Conservation (phyloP, 2,113 vertebrate genomes). For the Hystrix brachyura region DNA sequence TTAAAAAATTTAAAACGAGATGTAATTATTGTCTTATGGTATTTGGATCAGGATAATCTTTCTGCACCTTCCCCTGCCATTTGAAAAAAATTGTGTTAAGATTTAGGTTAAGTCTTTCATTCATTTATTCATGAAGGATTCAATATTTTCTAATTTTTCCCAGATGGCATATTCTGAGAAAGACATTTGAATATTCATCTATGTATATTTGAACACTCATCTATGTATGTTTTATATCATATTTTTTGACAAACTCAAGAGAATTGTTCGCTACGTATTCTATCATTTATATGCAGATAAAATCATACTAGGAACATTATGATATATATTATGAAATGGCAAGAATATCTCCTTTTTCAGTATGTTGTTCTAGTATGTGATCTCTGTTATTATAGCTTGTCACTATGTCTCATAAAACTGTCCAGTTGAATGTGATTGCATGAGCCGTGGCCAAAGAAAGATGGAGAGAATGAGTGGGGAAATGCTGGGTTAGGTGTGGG, state of each 20-base stretch:
- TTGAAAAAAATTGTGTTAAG: conserved; percentile 15
- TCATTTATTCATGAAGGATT: conserved; percentile 55
- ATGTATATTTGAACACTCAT: conserved; percentile 32
- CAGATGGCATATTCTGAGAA: conserved; percentile 25
- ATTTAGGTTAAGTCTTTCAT: conserved; percentile 40
- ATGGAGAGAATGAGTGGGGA: not conserved
- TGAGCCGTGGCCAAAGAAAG: conserved; percentile 6
- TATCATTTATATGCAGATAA: conserved; percentile 18
- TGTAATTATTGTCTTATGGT: conserved; percentile 26
- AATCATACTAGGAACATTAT: not conserved
- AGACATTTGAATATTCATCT: conserved; percentile 30
- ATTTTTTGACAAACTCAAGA: conserved; percentile 42
- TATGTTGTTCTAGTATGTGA: not conserved
- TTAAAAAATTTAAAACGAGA: not conserved
- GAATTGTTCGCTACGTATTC: not conserved
- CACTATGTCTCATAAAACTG: not conserved
- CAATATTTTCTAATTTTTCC: conserved; percentile 42
- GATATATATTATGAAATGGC: not conserved
- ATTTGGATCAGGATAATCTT: not conserved
- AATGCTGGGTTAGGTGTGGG: not conserved
- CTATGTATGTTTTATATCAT: conserved; percentile 20
- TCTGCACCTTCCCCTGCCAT: not conserved
- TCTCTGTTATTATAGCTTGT: not conserved
- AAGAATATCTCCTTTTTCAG: conserved; percentile 1
- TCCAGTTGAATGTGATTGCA: not conserved